Evolutionary conservation across 2,888 invertebrate species (phyloP).

Genomic region (Nymphalis polychloros): DNA sequence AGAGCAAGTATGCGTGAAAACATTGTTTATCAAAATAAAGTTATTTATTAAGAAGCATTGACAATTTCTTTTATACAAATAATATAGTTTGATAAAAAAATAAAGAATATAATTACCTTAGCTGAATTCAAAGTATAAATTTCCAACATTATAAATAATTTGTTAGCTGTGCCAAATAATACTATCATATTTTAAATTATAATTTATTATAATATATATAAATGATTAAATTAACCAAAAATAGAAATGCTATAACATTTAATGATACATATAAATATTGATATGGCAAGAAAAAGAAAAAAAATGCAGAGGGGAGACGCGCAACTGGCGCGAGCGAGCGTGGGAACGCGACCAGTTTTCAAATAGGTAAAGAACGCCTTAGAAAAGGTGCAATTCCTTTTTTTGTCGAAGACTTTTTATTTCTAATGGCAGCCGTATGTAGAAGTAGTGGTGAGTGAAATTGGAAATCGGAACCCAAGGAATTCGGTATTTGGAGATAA

Average conservation of each 20-base stretch:
- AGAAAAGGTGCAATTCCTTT: constrained; percentile 80
- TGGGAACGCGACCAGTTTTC: constrained; percentile 79
- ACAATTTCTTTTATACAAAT: neutral
- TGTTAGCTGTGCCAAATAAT: neutral
- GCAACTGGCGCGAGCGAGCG: constrained; percentile 81
- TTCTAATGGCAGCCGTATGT: constrained; percentile 61
- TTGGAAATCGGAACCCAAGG: constrained; percentile 60
- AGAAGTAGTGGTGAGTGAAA: constrained; percentile 36
- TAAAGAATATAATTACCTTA: neutral
- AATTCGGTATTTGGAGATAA: constrained; percentile 47
- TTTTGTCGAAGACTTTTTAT: constrained; percentile 65
- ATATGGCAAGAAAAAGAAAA: constrained; percentile 62
- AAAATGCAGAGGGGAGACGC: constrained; percentile 69
- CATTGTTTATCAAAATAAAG: constrained; percentile 52
- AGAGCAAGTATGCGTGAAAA: constrained; percentile 63
- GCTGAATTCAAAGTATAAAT: neutral
- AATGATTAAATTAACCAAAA: constrained; percentile 26
- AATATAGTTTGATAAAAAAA: no score
- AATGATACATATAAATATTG: constrained; percentile 46
- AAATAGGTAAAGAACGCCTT: constrained; percentile 74
- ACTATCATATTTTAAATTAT: neutral
- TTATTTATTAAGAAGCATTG: constrained; percentile 40
- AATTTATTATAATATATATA: constrained; percentile 6
- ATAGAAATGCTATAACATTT: constrained; percentile 31
- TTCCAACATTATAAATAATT: neutral